These are phyloP conservation scores for Zaprionus davidi DNA, from an alignment of 1,140 invertebrate genomes.

Conservation along the genomic window DNA sequence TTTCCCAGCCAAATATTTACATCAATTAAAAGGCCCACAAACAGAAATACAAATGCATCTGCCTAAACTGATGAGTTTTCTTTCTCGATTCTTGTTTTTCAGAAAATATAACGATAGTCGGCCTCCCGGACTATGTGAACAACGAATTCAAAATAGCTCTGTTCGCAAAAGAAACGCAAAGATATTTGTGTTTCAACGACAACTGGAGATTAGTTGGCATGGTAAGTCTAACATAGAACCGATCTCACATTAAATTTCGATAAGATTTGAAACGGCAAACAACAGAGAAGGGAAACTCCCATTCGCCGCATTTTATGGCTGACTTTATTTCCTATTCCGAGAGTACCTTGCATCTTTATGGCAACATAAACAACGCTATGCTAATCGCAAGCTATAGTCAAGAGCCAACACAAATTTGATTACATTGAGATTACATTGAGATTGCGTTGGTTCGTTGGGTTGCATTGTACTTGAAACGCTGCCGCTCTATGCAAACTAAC, in stretches of 20 bases:
- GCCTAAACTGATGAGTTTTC: constrained; percentile 38
- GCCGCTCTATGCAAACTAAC: constrained; percentile 74
- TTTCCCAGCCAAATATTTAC: constrained; percentile 68
- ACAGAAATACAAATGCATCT: constrained; percentile 9
- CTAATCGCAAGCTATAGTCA: constrained; percentile 22
- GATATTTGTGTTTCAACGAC: constrained; percentile 84
- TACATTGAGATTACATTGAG: constrained; percentile 22
- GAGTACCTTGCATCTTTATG: constrained; percentile 35
- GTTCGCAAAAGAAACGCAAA: constrained; percentile 84
- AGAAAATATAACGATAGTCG: constrained; percentile 84
- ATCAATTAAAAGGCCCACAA: constrained; percentile 51
- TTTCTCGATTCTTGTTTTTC: constrained; percentile 44
- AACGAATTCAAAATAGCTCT: constrained; percentile 83
- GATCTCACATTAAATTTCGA: background rate
- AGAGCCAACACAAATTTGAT: constrained; percentile 39
- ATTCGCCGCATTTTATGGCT: background rate
- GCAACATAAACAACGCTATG: constrained; percentile 28
- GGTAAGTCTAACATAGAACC: constrained; percentile 61
- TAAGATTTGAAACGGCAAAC: background rate
- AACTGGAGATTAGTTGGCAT: constrained; percentile 84
- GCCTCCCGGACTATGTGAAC: constrained; percentile 80
- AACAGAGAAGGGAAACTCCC: background rate
- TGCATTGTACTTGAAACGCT: constrained; percentile 74
- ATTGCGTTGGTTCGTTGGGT: constrained; percentile 21
- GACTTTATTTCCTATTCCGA: constrained; percentile 23